Base-by-base conservation (phyloP, 2,113 vertebrate genomes). In the Gymnogyps californianus region DNA sequence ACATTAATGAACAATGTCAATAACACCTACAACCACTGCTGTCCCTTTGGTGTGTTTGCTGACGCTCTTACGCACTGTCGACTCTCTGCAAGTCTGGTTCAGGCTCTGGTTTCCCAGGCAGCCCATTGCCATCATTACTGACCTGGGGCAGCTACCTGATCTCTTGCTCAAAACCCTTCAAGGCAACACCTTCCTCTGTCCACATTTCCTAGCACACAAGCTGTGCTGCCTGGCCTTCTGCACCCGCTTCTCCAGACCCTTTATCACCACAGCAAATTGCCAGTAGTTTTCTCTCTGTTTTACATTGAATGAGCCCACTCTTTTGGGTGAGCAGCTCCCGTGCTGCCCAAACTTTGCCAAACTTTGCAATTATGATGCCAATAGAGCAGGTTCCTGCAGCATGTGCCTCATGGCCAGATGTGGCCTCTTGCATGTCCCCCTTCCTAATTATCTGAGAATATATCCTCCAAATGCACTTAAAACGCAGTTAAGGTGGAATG, bases 1-100 rank as follows among this genome's bases (percentile, higher is more conserved):
- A 62, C 17, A 5, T 29, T 51, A 47, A 67, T 19, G 13, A 67
- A 77, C 31, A 22, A 7, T 10, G 13, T 44, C 47, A 62, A 28
- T 20, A 67, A 15, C 52, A 55, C 36, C 32, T 49, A 44, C 16
- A 72, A 4, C 5, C 24, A 22, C 10, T 55, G 34, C 46, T 51
- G 22, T 66, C 19, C 36, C 22, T 44, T 54, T 29, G 19, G 3
- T 16, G 26, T 49, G 13, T n/a, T 13, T 24, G 3, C n/a, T 31
- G 19, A n/a, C 31, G 28, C 13, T 72, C 22, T 70, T 31, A 31
- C 0, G 4, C 19, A 22, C n/a, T 6, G 7, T 5, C 0, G 2
- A 13, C 18, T 34, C 19, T 49, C 65, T 36, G 17, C 36, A 65
- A 14, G 14, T 70, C 55, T 64, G 49, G 20, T 52, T 67, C 72